A percentile compares a stretch with the other conserved stretches of the same genome.
phyloP scores from a whole-genome alignment of 2,113 vertebrate species.

The Oncorhynchus mykiss region DNA sequence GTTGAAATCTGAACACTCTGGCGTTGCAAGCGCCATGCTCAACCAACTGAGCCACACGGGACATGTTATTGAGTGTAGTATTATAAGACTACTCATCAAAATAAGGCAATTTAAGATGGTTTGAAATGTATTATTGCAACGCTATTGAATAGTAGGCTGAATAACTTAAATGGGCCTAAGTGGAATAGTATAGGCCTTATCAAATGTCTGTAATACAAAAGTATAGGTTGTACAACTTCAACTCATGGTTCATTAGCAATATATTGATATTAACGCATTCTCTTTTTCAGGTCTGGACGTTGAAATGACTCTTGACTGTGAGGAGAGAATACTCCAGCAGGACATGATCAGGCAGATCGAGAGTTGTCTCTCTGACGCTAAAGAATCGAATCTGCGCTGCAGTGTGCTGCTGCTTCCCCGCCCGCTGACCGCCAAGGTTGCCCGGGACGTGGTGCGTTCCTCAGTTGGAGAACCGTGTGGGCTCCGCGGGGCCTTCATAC shows the following conservation, averaged over 20 bases:
- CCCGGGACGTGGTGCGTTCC: slow-evolving; percentile 60
- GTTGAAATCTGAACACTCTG: too few relatives aligned
- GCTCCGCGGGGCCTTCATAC: slow-evolving; percentile 71
- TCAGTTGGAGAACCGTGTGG: slow-evolving; percentile 74
- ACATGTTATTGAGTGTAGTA: too few relatives aligned
- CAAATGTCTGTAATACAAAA: background rate
- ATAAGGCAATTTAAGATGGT: too few relatives aligned
- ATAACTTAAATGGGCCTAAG: too few relatives aligned
- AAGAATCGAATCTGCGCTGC: slow-evolving; percentile 66
- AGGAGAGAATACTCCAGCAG: slow-evolving; percentile 52
- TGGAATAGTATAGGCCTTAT: too few relatives aligned
- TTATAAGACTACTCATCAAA: too few relatives aligned
- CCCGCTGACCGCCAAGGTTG: slow-evolving; percentile 63
- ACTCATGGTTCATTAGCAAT: too few relatives aligned
- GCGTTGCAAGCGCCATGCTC: too few relatives aligned
- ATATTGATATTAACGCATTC: background rate
- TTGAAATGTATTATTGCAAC: too few relatives aligned
- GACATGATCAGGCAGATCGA: slow-evolving; percentile 66
- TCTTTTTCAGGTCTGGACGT: slow-evolving; percentile 45
- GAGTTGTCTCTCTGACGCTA: slow-evolving; percentile 67
- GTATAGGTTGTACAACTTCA: background rate
- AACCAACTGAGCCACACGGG: too few relatives aligned
- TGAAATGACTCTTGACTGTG: slow-evolving; percentile 45
- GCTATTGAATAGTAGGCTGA: too few relatives aligned
- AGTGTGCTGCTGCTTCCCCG: slow-evolving; percentile 70